phyloP scores from a whole-genome alignment of 2,888 invertebrate species.

The Drosophila kanekoi region DNA sequence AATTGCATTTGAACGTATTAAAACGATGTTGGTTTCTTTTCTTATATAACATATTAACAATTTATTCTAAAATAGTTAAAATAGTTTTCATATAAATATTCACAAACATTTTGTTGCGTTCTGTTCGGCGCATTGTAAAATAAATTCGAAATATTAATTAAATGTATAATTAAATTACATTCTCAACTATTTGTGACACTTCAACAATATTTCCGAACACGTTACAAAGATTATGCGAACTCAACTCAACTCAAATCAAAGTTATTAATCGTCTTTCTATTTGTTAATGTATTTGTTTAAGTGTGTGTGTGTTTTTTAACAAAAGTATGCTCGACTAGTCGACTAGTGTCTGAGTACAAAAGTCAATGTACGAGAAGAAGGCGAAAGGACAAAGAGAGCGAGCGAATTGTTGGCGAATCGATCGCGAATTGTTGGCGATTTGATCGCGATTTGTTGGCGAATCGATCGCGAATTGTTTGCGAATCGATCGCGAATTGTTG shows the following conservation, averaged over 20 bases:
- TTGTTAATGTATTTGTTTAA: conserved; percentile 81
- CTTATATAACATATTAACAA: conserved; percentile 37
- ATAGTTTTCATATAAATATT: conserved; percentile 66
- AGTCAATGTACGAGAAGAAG: conserved; percentile 56
- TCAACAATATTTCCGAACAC: conserved; percentile 32
- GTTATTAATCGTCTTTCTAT: conserved; percentile 64
- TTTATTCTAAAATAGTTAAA: conserved; percentile 51
- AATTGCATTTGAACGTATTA: conserved; percentile 82
- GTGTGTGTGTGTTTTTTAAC: conserved; percentile 48
- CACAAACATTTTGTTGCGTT: conserved; percentile 42
- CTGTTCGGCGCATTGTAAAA: conserved; percentile 64
- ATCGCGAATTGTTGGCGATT: background rate
- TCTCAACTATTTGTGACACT: conserved; percentile 44
- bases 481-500: too few species aligned
- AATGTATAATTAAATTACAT: conserved; percentile 30
- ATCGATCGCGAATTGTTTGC: too few species aligned
- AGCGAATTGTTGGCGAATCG: conserved; percentile 10
- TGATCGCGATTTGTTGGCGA: background rate
- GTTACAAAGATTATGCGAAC: conserved; percentile 33
- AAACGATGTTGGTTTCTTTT: conserved; percentile 54
- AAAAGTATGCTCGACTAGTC: conserved; percentile 26
- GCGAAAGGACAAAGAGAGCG: conserved; percentile 22
- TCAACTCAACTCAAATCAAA: conserved; percentile 49
- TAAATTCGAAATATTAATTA: conserved; percentile 57
- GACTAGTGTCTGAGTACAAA: conserved; percentile 55